Evolutionary conservation across 2,888 invertebrate genomes (phyloP), one percentile per base, ranked within the genome.

Genomic region (Macrophya alboannulata): DNA sequence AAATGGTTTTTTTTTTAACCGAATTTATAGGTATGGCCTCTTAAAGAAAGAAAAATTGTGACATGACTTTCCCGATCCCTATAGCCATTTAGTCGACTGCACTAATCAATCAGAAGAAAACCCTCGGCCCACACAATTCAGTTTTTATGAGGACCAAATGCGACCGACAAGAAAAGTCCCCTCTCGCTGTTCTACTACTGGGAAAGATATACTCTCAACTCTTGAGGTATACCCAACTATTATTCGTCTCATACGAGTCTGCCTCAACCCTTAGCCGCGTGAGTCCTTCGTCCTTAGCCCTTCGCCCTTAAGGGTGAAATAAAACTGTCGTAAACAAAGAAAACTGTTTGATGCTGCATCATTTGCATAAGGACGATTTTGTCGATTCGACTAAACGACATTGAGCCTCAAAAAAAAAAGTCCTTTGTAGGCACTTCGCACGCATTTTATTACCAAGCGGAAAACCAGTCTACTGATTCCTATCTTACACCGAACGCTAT

Each of bases 251-350:
- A 74, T 74, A 21, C 45, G 72, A 74, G 9, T 74, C 72, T 45
- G 12, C 72, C 72, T 21, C 72, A 21, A 43, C 72, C 72, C 72
- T 74, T 40, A 45, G 6, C 45, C 43, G 45, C 0, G 45, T 0
- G 55, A 48, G 31, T 40, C 81, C 59, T 74, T 74, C n/a, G 59
- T 51, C 62, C 21, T 72, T 72, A 43, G 59, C 43, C 79, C 21
- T 81, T 21, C n/a, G 12, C 21, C 40, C 62, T 62, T 59, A 81
- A 31, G 81, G 81, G 9, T 21, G n/a, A 81, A 81, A 81, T 81
- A 81, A 81, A 81, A 81, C 62, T 62, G 81, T 81, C 81, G 81
- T 81, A 81, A 81, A 77, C 77, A 77, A 77, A 45, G 74, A 74
- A 77, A 77, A 81, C 81, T 81, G 81, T 81, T 62, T 17, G 55